Evolutionary conservation across 2,113 vertebrate species (phyloP).

Genomic region (Rousettus leschenaultii): DNA sequence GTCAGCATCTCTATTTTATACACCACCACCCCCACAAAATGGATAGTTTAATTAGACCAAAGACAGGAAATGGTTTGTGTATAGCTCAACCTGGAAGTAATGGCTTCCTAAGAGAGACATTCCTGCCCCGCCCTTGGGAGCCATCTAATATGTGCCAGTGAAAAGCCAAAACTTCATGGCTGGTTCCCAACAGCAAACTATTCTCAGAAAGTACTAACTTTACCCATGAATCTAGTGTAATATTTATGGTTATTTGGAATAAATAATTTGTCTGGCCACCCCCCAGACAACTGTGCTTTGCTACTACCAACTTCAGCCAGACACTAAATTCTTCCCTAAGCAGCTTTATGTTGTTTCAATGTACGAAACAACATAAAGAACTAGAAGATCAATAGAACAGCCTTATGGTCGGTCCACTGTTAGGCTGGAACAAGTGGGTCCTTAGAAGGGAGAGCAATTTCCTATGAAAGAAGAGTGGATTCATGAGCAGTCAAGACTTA

Average conservation of each 20-base stretch:
- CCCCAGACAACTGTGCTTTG: not conserved
- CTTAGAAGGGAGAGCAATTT: not conserved
- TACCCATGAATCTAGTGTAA: not conserved
- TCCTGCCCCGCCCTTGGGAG: not conserved
- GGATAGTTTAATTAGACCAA: constrained; percentile 76
- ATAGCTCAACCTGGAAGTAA: constrained; percentile 65
- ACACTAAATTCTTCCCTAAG: not conserved
- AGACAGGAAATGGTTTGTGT: constrained; percentile 63
- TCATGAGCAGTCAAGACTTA: not conserved
- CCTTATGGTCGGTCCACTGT: not conserved
- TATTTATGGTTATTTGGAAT: not conserved
- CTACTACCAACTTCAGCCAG: not conserved
- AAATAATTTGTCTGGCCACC: not conserved
- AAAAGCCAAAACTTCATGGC: not conserved
- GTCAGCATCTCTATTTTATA: constrained; percentile 80
- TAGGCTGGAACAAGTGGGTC: no score
- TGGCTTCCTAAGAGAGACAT: constrained; percentile 60
- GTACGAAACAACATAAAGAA: not conserved
- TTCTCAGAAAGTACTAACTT: not conserved
- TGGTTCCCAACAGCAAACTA: not conserved
- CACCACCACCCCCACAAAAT: constrained; percentile 54
- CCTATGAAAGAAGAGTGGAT: not conserved
- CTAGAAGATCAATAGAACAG: not conserved
- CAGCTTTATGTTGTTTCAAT: not conserved
- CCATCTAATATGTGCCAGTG: not conserved